Percentiles rank a stretch among this genome's conserved stretches.
phyloP scores from a whole-genome alignment of 2,888 invertebrate genomes.

The Macrosoma leucophasiata region DNA sequence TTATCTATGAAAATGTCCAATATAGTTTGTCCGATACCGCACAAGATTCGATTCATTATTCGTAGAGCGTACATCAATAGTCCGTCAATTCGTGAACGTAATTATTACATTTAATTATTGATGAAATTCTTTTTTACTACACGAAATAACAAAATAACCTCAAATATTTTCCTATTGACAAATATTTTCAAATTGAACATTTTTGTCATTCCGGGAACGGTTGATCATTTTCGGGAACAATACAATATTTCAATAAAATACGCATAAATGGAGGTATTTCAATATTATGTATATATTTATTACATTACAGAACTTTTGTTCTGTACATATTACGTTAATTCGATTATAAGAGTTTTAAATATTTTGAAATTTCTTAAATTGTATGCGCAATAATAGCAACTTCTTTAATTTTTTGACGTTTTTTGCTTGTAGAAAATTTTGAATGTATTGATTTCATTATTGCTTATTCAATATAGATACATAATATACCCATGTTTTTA shows the following conservation, averaged over 20 bases:
- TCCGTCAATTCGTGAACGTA: conserved; percentile 9
- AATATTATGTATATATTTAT: background rate
- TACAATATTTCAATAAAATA: conserved; percentile 7
- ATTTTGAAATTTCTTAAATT: conserved; percentile 11
- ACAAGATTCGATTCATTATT: conserved; percentile 11
- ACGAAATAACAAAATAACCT: background rate
- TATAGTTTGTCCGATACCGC: too few relatives aligned
- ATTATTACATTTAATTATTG: too few relatives aligned
- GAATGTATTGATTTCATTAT: conserved; percentile 7
- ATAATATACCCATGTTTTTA: too few relatives aligned
- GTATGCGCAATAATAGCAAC: conserved; percentile 8
- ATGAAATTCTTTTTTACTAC: conserved; percentile 1
- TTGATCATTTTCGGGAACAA: conserved; percentile 7
- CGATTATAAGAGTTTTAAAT: conserved; percentile 3
- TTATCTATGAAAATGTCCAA: too few relatives aligned
- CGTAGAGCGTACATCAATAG: conserved; percentile 10
- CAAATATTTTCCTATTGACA: too few relatives aligned
- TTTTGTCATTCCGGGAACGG: conserved; percentile 8
- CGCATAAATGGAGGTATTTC: conserved; percentile 4
- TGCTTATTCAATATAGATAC: conserved; percentile 7
- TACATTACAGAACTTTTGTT: conserved; percentile 1
- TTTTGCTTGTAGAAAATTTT: conserved; percentile 9
- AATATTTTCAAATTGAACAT: too few relatives aligned
- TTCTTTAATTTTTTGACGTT: conserved; percentile 9
- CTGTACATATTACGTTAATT: conserved; percentile 2